phyloP scores from a whole-genome alignment of 2,113 vertebrate genomes.

The Paramisgurnus dabryanus region DNA sequence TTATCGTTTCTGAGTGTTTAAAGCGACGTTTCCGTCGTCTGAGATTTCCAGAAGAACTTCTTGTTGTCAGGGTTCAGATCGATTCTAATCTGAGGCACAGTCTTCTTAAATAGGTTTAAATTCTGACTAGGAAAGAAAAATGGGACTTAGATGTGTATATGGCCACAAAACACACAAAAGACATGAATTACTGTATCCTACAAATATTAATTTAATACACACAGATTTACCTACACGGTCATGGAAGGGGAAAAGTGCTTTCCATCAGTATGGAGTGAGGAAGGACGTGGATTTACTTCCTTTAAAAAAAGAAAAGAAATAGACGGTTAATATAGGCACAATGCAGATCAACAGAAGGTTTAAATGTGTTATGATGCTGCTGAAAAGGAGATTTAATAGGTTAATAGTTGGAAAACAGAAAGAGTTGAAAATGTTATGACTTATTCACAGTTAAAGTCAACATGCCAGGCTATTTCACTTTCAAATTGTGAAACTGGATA shows the following conservation, averaged over 20 bases:
- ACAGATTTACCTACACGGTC: conserved; percentile 48
- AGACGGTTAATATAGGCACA: conserved; percentile 55
- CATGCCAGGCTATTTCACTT: too few species aligned
- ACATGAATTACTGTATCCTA: too few species aligned
- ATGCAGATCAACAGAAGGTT: conserved; percentile 85
- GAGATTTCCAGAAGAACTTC: conserved; percentile 79
- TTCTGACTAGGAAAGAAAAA: conserved; percentile 75
- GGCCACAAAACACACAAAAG: not conserved
- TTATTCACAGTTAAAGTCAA: not conserved
- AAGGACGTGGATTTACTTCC: conserved; percentile 50
- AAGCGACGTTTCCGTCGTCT: conserved; percentile 84
- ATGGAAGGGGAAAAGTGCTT: conserved; percentile 38
- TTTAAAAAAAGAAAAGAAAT: conserved; percentile 14
- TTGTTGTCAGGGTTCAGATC: conserved; percentile 78
- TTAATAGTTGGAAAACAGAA: not conserved
- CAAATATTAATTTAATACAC: too few species aligned
- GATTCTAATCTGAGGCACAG: conserved; percentile 85
- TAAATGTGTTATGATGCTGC: conserved; percentile 21
- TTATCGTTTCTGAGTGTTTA: conserved; percentile 63
- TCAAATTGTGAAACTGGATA: too few species aligned
- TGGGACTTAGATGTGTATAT: not conserved
- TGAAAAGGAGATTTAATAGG: not conserved
- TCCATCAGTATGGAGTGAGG: conserved; percentile 53
- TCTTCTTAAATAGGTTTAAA: conserved; percentile 75
- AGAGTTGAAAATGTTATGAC: not conserved